Evolutionary conservation across 2,797 vertebrate species (phyloP), one percentile per base, ranked within the genome.

Genomic region (Enteromius trimaculatus): DNA sequence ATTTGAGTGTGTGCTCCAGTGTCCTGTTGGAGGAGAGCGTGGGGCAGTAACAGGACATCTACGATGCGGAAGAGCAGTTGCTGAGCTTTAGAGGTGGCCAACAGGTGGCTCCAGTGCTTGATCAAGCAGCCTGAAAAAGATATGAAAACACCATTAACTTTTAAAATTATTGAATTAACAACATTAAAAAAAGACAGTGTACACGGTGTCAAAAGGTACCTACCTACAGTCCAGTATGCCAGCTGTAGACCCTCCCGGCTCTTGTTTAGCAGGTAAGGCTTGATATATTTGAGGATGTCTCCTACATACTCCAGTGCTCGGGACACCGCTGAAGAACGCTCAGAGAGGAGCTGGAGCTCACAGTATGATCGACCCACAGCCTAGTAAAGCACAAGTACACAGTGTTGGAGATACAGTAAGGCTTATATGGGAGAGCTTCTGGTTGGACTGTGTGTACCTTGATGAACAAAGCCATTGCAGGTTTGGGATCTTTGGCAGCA

Each of bases 1-100:
- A 95, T 90, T 75, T 93, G 90, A 55, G 85, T 85, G 51, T 95
- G 94, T 58, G 95, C 88, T 39, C 90, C 94, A 90, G 95, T 97
- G 90, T 98, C 97, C 89, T 96, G 96, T 89, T 97, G 97, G 31
- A 96, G 92, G 66, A 98, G 93, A 37, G 94, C 92, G 86, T 96
- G 96, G 0, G 98, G 97, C 70, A 99, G 95, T 85, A 99, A 93
- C 80, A 99, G 93, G 49, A 93, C 94, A 66, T 99, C 96, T 87
- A 99, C 95, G 29, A 99, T 97, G 86, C 96, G 95, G 83, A 98
- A 98, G 69, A 99, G 87, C 84, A 99, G 93, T 39, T 96, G 96
- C 88, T 98, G 98, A 0, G 97, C 97, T 95, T 96, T 99, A 9
- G 97, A 95, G 62, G 96, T 97, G 87, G 95, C 96, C 93, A 99